A percentile compares a stretch with the other conserved stretches of the same genome.
Evolutionary conservation across 2,797 vertebrate species (phyloP).

Genomic region (Hippoglossus hippoglossus): DNA sequence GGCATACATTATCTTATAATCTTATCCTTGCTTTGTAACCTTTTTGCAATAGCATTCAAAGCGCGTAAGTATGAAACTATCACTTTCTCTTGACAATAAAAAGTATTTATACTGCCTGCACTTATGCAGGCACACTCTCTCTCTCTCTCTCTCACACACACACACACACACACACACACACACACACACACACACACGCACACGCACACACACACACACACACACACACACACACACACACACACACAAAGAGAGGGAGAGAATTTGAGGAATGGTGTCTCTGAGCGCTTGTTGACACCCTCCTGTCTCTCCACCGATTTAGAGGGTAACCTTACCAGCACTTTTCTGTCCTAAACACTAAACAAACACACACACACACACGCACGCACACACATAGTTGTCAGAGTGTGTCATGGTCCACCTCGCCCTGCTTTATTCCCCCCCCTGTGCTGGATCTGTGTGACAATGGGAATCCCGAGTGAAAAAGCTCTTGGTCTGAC

Average conservation of each 20-base stretch:
- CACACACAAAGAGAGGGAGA: background rate
- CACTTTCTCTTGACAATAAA: constrained; percentile 23
- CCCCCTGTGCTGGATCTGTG: constrained; percentile 29
- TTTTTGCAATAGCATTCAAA: background rate
- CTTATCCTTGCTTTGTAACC: background rate
- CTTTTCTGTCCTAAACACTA: constrained; percentile 53
- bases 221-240: background rate
- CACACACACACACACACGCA: background rate
- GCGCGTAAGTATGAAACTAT: background rate
- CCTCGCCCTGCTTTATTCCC: constrained; percentile 25
- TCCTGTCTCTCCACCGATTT: constrained; percentile 67
- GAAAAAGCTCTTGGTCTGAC: constrained; percentile 33
- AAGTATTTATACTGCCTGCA: constrained; percentile 3
- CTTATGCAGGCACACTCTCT: background rate
- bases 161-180: background rate
- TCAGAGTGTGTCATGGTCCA: constrained; percentile 50
- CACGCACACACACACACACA: background rate
- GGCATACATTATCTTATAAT: background rate
- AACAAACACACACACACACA: constrained; percentile 25
- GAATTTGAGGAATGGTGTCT: constrained; percentile 69
- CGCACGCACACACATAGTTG: constrained; percentile 45
- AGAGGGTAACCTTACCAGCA: constrained; percentile 61
- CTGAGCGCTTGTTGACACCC: constrained; percentile 64
- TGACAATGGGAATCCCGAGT: constrained; percentile 73
- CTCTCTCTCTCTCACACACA: background rate